Percentiles rank a stretch among this genome's conserved stretches.
Conservation (phyloP, 1,140 invertebrate genomes). For the Metopolophium dirhodum region DNA sequence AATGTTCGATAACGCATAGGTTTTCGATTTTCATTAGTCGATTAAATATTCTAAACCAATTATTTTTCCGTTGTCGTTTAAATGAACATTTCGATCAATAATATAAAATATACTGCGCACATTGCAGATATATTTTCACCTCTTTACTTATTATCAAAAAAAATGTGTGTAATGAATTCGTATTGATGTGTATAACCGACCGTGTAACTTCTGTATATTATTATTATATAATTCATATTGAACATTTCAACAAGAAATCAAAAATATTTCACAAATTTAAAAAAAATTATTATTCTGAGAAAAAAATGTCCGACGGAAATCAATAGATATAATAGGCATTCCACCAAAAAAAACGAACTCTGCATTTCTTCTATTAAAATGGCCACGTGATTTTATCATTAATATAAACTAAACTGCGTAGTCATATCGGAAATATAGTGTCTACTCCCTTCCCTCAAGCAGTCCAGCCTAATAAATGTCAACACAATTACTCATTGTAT, state of each 20-base stretch:
- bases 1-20: neutral
- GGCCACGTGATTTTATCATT: too few relatives aligned
- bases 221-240: neutral
- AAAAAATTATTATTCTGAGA: too few relatives aligned
- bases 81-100: neutral
- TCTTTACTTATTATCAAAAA: neutral
- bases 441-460: too few relatives aligned
- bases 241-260: neutral
- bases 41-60: neutral
- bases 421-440: too few relatives aligned
- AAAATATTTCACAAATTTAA: neutral
- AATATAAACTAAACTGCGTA: too few relatives aligned
- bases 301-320: too few relatives aligned
- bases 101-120: neutral
- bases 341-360: too few relatives aligned
- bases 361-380: too few relatives aligned
- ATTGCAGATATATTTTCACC: neutral
- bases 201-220: neutral
- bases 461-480: too few relatives aligned
- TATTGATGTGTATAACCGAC: neutral
- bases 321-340: too few relatives aligned
- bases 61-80: neutral
- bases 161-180: neutral
- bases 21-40: neutral
- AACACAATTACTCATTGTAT: too few relatives aligned